Base-by-base conservation (phyloP, 2,888 invertebrate genomes). In the Dynastes hyllus region DNA sequence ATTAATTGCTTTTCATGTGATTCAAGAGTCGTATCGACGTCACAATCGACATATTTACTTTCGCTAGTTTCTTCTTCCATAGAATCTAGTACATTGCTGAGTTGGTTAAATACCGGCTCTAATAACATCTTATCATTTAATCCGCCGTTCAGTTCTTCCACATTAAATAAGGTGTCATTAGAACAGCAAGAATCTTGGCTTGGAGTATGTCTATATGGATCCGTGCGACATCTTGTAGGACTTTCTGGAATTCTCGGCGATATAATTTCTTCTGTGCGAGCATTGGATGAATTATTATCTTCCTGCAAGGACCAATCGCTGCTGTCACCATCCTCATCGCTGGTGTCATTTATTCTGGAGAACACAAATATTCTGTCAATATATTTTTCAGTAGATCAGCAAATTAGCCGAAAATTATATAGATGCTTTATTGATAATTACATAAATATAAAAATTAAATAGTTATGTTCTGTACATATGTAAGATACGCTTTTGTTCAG, bases 111-210 rank as follows among this genome's bases (percentile, higher is more conserved):
- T 50, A 66, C 66, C 8, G 65, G 53, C 9, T 76, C 66, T 29
- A 67, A 11, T 9, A 66, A 16, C 32, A 40, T 63, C 50, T 53
- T 76, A 22, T 76, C 76, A 29, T 75, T 75, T 45, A 50, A n/a
- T 11, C 61, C 73, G n/a, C 50, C 67, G 32, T 65, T 86, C 67
- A 89, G 83, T 81, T 93, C 92, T 84, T 93, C 93, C 50, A 92
- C 90, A 84, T 93, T 92, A 86, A 92, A 93, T 2, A 92, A 87
- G 0, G 93, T 92, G 83, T 92, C 92, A 85, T 92, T 92, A 32
- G 92, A 92, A 86, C 92, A 92, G 90, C 92, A 93, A 2, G 92
- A 92, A 84, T 92, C 92, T 82, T 92, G 92, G 86, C 92, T 92
- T 45, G 92, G 92, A 0, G 92, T 92, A 80, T 89, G 87, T 16